Evolutionary conservation across 2,113 vertebrate species (phyloP), one percentile per base, ranked within the genome.

Genomic region (Channa maculata): DNA sequence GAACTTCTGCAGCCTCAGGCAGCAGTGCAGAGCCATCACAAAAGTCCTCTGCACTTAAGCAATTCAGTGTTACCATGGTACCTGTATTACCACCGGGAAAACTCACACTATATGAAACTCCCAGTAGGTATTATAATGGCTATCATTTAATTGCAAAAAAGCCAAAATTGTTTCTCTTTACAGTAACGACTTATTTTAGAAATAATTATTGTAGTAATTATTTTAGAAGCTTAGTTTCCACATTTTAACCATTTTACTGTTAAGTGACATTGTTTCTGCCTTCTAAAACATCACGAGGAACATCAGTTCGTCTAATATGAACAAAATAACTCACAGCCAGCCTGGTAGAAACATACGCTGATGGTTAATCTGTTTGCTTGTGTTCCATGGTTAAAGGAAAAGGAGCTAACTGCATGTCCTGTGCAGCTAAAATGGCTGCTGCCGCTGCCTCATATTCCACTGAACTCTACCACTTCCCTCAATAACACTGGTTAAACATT

Each of bases 401-500:
- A 62, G 36, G 60, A 65, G 13, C 4, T 24, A 63, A 14, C 15
- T 38, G 38, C 44, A 44, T 15, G 58, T 59, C 24, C 39, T 48
- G 37, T 37, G 34, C 5, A 41, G 71, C 54, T 82, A 90, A 92
- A 91, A 93, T 93, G 91, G 89, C 87, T 75, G 76, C 79, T 74
- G 54, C 44, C 60, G 76, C 79, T 74, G 54, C 44, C 60, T 83
- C 51, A 52, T 70, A 41, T 64, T 43, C 51, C 33, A n/a, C 65
- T 88, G 89, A 79, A 84, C 83, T 84, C 80, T 82, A 76, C 58
- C 78, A 78, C 84, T 71, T 84, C 78, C 61, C 77, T 77, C 48
- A 74, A 50, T 49, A 74, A 65, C 70, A 74, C 44, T 52, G 39
- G 89, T 95, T 93, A 94, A 94, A 67, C 74, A 94, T 94, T 94